Conservation (phyloP, 2,113 vertebrate species). For the Oncorhynchus gorbuscha region DNA sequence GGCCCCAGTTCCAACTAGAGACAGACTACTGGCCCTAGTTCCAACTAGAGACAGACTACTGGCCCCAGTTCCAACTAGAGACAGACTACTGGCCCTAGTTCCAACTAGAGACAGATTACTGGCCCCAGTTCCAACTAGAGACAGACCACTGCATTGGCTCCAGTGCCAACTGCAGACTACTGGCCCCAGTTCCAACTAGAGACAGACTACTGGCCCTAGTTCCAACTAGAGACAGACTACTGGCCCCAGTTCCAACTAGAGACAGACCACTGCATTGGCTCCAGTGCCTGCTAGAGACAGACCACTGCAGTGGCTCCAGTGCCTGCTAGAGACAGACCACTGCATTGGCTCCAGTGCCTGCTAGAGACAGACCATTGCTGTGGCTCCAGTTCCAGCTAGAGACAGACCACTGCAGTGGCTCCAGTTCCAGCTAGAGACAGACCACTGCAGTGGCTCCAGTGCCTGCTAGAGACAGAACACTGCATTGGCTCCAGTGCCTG, state of each 20-base stretch:
- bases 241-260: background rate
- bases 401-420: background rate
- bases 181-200: no score
- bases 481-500: slow-evolving; percentile 34
- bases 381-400: background rate
- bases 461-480: slow-evolving; percentile 24
- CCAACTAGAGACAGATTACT: slow-evolving; percentile 43
- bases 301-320: slow-evolving; percentile 39
- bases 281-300: slow-evolving; percentile 48
- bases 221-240: slow-evolving; percentile 47
- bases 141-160: slow-evolving; percentile 12
- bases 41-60: slow-evolving; percentile 46
- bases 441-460: slow-evolving; percentile 41
- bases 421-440: slow-evolving; percentile 45
- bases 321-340: slow-evolving; percentile 46
- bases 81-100: slow-evolving; percentile 17
- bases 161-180: no score
- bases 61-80: background rate
- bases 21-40: slow-evolving; percentile 19
- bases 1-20: background rate
- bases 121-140: slow-evolving; percentile 31
- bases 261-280: slow-evolving; percentile 39
- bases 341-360: slow-evolving; percentile 43
- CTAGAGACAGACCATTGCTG: slow-evolving; percentile 42
- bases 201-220: slow-evolving; percentile 40